Evolutionary conservation across 2,888 invertebrate species (phyloP).

Genomic region (Agapostemon virescens): DNA sequence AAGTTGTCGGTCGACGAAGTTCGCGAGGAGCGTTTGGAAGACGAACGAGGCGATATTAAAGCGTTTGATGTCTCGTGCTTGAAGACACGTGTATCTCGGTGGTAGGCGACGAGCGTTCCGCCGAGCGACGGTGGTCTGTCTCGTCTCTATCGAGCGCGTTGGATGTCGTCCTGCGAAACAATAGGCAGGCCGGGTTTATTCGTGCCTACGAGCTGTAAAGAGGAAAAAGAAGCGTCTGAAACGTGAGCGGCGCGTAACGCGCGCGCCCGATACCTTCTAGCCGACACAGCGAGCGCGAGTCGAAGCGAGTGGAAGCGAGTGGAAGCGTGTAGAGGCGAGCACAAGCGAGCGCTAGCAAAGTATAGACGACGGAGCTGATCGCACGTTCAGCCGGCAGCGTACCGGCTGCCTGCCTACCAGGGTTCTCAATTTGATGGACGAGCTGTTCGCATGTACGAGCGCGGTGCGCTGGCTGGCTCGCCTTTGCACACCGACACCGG

Average conservation of each 20-base stretch:
- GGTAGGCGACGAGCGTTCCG: constrained; percentile 9
- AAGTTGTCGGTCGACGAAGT: background rate
- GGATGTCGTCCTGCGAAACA: constrained; percentile 32
- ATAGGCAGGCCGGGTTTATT: constrained; percentile 43
- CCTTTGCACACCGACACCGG: constrained; percentile 69
- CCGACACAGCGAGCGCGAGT: constrained; percentile 1
- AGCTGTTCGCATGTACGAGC: constrained; percentile 77
- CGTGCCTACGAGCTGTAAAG: constrained; percentile 36
- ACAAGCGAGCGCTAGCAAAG: constrained; percentile 10
- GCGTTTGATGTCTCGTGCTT: constrained; percentile 25
- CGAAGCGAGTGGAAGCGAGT: background rate
- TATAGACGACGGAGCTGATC: constrained; percentile 59
- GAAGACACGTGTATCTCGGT: constrained; percentile 32
- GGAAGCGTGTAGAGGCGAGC: background rate
- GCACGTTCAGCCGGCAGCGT: constrained; percentile 59
- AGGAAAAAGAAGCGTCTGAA: constrained; percentile 47
- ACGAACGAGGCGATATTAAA: constrained; percentile 26
- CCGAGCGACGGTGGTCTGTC: constrained; percentile 3
- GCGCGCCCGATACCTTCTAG: no score
- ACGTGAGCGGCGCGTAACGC: constrained; percentile 63
- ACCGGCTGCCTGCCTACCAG: constrained; percentile 58
- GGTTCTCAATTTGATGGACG: constrained; percentile 78
- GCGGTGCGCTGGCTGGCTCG: constrained; percentile 46
- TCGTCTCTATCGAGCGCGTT: constrained; percentile 17
- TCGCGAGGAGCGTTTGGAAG: no score